Conservation (phyloP, 2,888 invertebrate genomes). For the Seira sanloemensis region DNA sequence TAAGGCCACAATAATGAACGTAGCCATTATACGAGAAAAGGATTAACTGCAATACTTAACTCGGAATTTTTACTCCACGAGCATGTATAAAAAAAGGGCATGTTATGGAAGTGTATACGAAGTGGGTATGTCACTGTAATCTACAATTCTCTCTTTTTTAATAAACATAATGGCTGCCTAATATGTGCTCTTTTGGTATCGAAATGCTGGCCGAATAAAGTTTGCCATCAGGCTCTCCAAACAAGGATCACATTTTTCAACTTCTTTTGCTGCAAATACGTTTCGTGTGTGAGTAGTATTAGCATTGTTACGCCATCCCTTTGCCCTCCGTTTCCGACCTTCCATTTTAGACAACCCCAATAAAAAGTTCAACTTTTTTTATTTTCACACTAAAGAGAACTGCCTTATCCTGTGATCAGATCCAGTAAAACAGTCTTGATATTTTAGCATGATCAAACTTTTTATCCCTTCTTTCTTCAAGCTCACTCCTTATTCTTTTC, state of each 20-base stretch:
- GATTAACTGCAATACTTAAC: not conserved
- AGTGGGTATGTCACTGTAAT: not conserved
- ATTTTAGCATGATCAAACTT: constrained; percentile 19
- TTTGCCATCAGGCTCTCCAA: constrained; percentile 1
- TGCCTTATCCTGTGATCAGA: constrained; percentile 12
- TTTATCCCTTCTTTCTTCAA: constrained; percentile 5
- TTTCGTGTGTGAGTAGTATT: constrained; percentile 4
- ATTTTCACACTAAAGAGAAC: constrained; percentile 14
- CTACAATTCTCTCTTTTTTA: not conserved
- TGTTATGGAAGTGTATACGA: not conserved
- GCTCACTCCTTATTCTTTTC: not conserved
- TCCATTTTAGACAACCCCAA: not conserved
- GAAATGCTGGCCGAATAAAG: not conserved
- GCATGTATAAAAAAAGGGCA: not conserved
- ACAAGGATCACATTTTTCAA: constrained; percentile 7
- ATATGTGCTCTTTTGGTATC: not conserved
- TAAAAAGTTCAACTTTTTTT: constrained; percentile 3
- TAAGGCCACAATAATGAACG: too few species aligned
- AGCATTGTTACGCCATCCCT: not conserved
- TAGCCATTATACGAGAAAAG: not conserved
- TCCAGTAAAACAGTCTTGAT: not conserved
- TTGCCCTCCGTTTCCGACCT: not conserved
- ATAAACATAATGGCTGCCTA: not conserved
- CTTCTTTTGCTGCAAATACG: not conserved
- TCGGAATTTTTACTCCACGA: not conserved